phyloP scores from a whole-genome alignment of 64 coral and sea anemone species.

The Montipora cactus region DNA sequence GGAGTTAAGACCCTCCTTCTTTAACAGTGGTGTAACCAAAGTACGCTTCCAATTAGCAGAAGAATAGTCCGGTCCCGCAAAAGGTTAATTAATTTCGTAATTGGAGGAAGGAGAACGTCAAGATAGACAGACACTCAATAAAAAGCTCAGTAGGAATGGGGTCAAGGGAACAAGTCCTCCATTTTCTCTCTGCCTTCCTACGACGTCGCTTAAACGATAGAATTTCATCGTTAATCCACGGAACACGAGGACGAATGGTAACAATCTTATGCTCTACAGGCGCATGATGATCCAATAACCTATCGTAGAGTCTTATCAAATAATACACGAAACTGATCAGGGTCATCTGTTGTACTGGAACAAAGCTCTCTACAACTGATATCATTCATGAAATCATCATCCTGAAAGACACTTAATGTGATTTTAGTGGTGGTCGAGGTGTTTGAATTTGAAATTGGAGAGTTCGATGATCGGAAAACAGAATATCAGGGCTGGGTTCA shows the following conservation, averaged over 20 bases:
- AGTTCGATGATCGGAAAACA: too few relatives aligned
- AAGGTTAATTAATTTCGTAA: too few relatives aligned
- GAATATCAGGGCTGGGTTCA: too few relatives aligned
- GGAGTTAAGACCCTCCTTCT: not conserved
- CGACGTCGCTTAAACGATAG: not conserved
- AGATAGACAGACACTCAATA: not conserved
- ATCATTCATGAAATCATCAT: too few relatives aligned
- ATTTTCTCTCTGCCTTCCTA: not conserved
- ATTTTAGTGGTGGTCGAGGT: too few relatives aligned
- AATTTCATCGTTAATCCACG: not conserved
- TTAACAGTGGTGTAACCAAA: not conserved
- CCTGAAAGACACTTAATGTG: too few relatives aligned
- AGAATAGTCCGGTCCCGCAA: too few relatives aligned
- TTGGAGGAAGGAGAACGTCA: not conserved
- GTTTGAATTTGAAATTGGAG: too few relatives aligned
- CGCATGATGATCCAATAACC: not conserved
- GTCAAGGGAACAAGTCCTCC: not conserved
- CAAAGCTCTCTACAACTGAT: not conserved
- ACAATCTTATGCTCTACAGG: not conserved
- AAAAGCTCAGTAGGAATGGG: too few relatives aligned
- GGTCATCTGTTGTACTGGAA: not conserved
- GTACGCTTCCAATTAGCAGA: not conserved
- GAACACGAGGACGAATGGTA: not conserved
- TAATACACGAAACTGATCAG: not conserved
- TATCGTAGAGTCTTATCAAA: constrained; percentile 1